These are phyloP conservation scores for Oxyura jamaicensis DNA, from an alignment of 2,113 vertebrate genomes.

Conservation along the genomic window DNA sequence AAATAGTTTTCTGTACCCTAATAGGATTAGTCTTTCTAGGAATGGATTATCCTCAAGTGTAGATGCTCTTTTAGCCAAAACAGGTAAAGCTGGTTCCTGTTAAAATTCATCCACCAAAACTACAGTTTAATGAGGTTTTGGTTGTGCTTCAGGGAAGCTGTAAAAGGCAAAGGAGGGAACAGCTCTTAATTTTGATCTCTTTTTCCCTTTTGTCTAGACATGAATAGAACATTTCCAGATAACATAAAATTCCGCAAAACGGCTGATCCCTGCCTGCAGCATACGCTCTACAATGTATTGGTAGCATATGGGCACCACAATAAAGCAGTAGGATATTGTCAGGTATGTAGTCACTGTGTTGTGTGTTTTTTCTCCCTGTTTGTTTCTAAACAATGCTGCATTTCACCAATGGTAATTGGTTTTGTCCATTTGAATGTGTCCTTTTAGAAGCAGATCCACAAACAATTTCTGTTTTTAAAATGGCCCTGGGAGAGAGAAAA, in stretches of 20 bases:
- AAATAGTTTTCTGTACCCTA: not conserved
- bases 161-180: not conserved
- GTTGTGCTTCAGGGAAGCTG: not conserved
- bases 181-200: not conserved
- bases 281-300: slow-evolving; percentile 86
- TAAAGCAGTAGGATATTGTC: slow-evolving; percentile 91
- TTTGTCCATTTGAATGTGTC: not conserved
- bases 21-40: slow-evolving; percentile 25
- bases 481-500: too few species aligned
- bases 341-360: slow-evolving; percentile 79
- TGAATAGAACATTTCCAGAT: slow-evolving; percentile 97
- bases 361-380: not conserved
- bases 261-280: slow-evolving; percentile 86
- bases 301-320: slow-evolving; percentile 93
- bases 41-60: not conserved
- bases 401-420: not conserved
- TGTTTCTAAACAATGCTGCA: not conserved
- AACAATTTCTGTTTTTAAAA: not conserved
- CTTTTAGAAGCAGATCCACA: not conserved
- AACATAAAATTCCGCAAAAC: slow-evolving; percentile 88
- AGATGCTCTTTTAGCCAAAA: not conserved
- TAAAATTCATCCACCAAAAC: not conserved
- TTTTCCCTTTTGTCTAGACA: slow-evolving; percentile 77
- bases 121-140: not conserved
- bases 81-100: not conserved